phyloP scores from a whole-genome alignment of 2,113 vertebrate species.

The Cebus imitator region DNA sequence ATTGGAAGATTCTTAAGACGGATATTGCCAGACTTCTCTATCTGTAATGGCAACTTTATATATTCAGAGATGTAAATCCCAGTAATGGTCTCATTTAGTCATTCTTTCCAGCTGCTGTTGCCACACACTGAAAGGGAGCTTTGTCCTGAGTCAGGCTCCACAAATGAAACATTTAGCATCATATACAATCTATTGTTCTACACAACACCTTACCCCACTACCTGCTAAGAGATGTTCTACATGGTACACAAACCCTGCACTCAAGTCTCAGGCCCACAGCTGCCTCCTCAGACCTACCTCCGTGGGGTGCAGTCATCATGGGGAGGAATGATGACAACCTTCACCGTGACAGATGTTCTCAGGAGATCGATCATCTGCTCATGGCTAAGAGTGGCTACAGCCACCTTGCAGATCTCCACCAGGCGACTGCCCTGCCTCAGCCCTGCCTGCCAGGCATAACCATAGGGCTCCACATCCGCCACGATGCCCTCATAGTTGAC shows the following conservation, averaged over 20 bases:
- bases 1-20: background rate
- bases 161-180: background rate
- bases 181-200: fast-evolving
- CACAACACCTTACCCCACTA: background rate
- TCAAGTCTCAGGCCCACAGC: background rate
- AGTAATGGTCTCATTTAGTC: background rate
- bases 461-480: conserved; percentile 95
- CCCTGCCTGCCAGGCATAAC: conserved; percentile 97
- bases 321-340: conserved; percentile 96
- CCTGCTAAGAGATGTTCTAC: background rate
- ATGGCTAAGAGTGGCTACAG: conserved; percentile 94
- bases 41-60: background rate
- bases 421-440: conserved; percentile 95
- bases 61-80: background rate
- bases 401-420: conserved; percentile 97
- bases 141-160: background rate
- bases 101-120: conserved; percentile 26
- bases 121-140: background rate
- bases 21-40: background rate
- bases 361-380: conserved; percentile 98
- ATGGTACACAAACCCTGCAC: no score
- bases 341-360: conserved; percentile 95
- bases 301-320: conserved; percentile 96
- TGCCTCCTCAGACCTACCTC: conserved; percentile 84
- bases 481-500: conserved; percentile 98